phyloP scores from a whole-genome alignment of 92 coral and sea anemone species.

The Meandrina meandrites region DNA sequence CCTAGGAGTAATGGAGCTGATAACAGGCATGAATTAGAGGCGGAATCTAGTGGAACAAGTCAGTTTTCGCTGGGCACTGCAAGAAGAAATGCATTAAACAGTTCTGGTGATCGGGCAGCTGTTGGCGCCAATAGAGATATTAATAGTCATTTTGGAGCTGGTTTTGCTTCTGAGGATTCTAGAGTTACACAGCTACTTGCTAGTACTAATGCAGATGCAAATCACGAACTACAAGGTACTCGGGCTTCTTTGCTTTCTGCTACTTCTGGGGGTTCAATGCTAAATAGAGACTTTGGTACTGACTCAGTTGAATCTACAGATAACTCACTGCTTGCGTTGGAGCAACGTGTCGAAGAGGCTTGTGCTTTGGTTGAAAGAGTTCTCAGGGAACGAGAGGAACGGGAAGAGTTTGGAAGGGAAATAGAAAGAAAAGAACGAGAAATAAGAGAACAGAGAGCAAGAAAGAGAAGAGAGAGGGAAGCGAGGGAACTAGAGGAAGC shows the following conservation, averaged over 20 bases:
- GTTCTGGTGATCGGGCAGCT: neutral
- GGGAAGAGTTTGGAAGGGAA: constrained; percentile 28
- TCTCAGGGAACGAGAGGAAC: constrained; percentile 23
- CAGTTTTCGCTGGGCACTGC: neutral
- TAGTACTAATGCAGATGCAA: neutral
- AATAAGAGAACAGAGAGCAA: constrained; percentile 3
- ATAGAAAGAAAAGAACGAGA: constrained; percentile 7
- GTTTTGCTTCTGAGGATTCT: neutral
- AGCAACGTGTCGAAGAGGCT: constrained; percentile 44
- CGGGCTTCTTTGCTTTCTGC: neutral
- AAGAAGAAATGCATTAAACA: neutral
- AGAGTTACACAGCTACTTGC: neutral
- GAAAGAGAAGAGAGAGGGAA: constrained; percentile 8
- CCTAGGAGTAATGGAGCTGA: neutral
- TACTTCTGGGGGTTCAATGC: neutral
- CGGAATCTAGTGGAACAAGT: neutral
- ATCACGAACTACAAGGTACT: neutral
- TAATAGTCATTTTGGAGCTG: neutral
- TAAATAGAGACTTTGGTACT: constrained; percentile 20
- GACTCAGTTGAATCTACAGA: neutral
- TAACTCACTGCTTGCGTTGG: constrained; percentile 8
- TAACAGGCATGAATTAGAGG: neutral
- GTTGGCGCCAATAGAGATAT: neutral
- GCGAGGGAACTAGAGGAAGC: constrained; percentile 17
- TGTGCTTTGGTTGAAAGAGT: constrained; percentile 39